A percentile compares a stretch with the other conserved stretches of the same genome.
These are phyloP conservation scores for Gobiocypris rarus DNA, from an alignment of 2,113 vertebrate species.

Conservation along the genomic window DNA sequence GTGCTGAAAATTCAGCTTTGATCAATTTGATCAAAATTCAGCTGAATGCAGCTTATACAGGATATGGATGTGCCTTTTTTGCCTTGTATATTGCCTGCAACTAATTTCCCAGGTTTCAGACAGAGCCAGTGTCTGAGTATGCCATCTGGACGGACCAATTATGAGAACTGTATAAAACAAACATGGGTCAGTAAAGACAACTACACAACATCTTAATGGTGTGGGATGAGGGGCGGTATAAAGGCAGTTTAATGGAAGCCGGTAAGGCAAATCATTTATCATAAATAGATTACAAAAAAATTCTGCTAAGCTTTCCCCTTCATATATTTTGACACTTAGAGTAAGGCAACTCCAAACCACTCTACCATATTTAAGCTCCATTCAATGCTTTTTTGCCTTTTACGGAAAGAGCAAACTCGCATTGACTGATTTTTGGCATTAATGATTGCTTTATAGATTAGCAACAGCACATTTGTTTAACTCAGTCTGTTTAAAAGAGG, in stretches of 20 bases:
- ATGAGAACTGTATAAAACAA: conserved; percentile 18
- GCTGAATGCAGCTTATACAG: too few relatives aligned
- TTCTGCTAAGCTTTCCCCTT: neutral
- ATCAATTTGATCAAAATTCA: too few relatives aligned
- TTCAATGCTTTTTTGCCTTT: conserved; percentile 4
- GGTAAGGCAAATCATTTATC: conserved; percentile 19
- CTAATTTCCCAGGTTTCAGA: neutral
- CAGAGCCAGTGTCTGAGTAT: neutral
- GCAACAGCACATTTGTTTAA: conserved; percentile 11
- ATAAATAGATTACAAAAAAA: conserved; percentile 8
- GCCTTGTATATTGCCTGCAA: neutral
- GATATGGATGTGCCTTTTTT: too few relatives aligned
- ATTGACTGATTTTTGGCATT: conserved; percentile 25
- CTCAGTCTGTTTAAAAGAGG: neutral
- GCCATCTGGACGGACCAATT: neutral
- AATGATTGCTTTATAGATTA: neutral
- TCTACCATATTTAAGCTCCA: neutral
- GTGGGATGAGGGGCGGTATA: neutral
- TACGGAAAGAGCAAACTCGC: conserved; percentile 16
- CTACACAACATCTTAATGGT: neutral
- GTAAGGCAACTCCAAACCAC: conserved; percentile 27
- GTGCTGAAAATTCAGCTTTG: too few relatives aligned
- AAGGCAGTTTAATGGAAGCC: conserved; percentile 22
- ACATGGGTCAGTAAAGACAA: neutral
- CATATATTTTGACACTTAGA: conserved; percentile 24